Evolutionary conservation across 2,888 invertebrate genomes (phyloP), one percentile per base, ranked within the genome.

Genomic region (Phytoseiulus persimilis): DNA sequence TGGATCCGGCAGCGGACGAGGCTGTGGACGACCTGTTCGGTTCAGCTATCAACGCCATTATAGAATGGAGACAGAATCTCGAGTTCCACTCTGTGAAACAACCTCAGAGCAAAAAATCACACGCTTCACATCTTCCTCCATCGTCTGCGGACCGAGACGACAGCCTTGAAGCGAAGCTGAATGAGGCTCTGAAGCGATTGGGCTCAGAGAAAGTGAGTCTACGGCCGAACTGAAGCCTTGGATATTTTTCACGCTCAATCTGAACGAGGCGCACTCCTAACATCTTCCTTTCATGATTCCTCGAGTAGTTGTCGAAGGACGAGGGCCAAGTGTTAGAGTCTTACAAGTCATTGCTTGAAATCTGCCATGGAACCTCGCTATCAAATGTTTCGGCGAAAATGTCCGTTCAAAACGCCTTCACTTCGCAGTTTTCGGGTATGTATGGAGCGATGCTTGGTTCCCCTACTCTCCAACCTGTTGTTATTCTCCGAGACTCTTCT

Each of bases 1-100:
- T 87, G 28, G 87, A 87, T 87, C 39, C 87, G 31, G 31, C 87
- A 32, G 11, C 45, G 87, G 87, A 87, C 45, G 87, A 87, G 87
- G 14, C 33, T 5, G 45, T 87, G 28, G 87, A 87, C 45, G 87
- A 87, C 5, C 45, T 87, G 14, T 87, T 87, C 18, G 87, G 39
- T 32, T 45, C 39, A 23, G 87, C 87, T 39, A 39, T 45, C 32
- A 45, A 87, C 11, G 18, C 87, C 28, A 33, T 87, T n/a, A 32
- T 33, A 6, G 87, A 87, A 32, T 87, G 87, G 87, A 33, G 87
- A 9, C 87, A 87, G 32, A 45, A 45, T 32, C 45, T 65, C 65
- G 65, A 65, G 14, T 65, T 65, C 18, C 65, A 65, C 28, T 65
- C 65, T 2, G 65, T 28, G 2, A 65, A 65, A 65, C 65, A 65